These are phyloP conservation scores for Pantherophis alleghaniensis DNA, from an alignment of 2,797 vertebrate species.

Conservation along the genomic window DNA sequence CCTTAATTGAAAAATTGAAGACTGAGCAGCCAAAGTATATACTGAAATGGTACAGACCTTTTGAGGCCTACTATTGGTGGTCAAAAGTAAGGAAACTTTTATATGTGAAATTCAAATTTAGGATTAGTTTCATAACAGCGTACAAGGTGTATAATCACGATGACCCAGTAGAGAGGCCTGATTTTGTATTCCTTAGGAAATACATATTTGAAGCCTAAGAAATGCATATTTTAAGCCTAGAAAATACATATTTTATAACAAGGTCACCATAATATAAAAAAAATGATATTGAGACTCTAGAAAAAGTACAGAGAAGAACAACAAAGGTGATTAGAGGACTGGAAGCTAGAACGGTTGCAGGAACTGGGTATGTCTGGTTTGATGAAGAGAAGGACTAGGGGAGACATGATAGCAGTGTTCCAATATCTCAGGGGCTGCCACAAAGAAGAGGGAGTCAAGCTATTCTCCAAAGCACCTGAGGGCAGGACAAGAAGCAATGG, in stretches of 20 bases:
- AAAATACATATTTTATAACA: background rate
- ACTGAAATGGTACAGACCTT: constrained; percentile 58
- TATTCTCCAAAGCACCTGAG: too few relatives aligned
- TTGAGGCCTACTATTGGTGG: constrained; percentile 20
- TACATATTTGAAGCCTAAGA: background rate
- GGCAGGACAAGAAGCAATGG: too few relatives aligned
- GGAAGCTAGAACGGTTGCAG: too few relatives aligned
- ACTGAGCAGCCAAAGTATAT: constrained; percentile 63
- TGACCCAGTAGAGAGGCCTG: constrained; percentile 51
- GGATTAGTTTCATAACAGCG: constrained; percentile 63
- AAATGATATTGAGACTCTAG: too few relatives aligned
- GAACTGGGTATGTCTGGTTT: too few relatives aligned
- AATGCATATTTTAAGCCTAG: background rate
- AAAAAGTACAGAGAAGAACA: too few relatives aligned
- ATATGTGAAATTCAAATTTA: constrained; percentile 49
- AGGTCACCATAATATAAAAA: too few relatives aligned
- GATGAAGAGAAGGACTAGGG: too few relatives aligned
- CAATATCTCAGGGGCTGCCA: too few relatives aligned
- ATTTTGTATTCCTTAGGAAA: constrained; percentile 58
- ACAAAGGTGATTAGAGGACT: too few relatives aligned
- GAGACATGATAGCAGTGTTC: too few relatives aligned
- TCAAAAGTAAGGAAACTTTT: constrained; percentile 31
- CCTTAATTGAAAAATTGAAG: constrained; percentile 67
- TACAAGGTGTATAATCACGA: constrained; percentile 52
- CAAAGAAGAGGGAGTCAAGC: too few relatives aligned